Evolutionary conservation across 2,888 invertebrate genomes (phyloP), one percentile per base, ranked within the genome.

Genomic region (Chymomyza amoena): DNA sequence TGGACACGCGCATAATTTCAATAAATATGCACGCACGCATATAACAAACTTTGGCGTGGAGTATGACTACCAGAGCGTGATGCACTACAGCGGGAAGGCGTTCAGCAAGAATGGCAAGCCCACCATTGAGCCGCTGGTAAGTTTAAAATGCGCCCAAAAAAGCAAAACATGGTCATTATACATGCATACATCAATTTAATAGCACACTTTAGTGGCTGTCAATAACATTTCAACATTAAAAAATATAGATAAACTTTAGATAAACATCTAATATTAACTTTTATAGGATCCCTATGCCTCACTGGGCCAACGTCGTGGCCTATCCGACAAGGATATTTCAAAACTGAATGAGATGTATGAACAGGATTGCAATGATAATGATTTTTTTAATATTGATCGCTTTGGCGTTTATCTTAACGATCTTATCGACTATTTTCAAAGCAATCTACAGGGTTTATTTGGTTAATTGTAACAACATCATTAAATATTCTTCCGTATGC

Each of bases 21-120:
- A 93, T 56, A 96, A 95, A 84, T 95, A 95, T 83, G 93, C 93
- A 6, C 93, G 93, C n/a, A 92, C 93, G 10, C 93, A 93, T 2
- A 93, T 95, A 6, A 94, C 94, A 0, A 94, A 95, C 82, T 95
- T 94, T 80, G 94, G 94, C 1, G 93, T 95, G 51, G 90, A 92
- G 4, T 96, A 96, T 80, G 96, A 96, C 90, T 96, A 95, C 78
- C 92, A 91, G 9, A 95, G 95, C 82, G 93, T 96, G 0, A 95
- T 96, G 95, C 96, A 96, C 84, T 96, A 96, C 80, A 93, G 94
- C 59, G 93, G 93, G 36, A 92, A 91, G 32, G 95, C 95, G 0
- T 96, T 96, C 87, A 94, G 95, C 0, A 94, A 93, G 81, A 95
- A 95, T 89, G 94, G 94, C 45, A 92, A 94, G 76, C 92, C 92